These are phyloP conservation scores for Colletes latitarsis DNA, from an alignment of 1,140 invertebrate genomes.

Conservation along the genomic window DNA sequence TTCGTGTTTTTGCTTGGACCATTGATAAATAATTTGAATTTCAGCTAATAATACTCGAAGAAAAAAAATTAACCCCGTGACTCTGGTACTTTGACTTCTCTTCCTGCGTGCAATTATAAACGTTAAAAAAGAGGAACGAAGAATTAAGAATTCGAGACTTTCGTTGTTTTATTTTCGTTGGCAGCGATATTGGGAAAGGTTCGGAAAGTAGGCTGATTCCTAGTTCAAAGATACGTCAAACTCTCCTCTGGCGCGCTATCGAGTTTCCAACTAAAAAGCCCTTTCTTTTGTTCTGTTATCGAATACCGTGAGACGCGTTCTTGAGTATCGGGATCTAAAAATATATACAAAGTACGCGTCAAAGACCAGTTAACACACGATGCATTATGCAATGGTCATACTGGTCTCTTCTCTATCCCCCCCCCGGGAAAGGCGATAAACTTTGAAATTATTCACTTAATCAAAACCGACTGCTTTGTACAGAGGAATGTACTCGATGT, in stretches of 20 bases:
- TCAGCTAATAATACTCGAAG: too few species aligned
- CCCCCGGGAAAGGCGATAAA: background rate
- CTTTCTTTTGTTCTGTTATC: background rate
- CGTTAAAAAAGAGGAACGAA: too few species aligned
- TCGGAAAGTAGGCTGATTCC: constrained; percentile 33
- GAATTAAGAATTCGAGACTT: too few species aligned
- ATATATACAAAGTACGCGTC: background rate
- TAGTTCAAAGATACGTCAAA: background rate
- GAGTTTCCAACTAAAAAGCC: constrained; percentile 37
- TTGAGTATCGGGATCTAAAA: background rate
- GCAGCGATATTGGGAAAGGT: background rate
- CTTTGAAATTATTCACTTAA: background rate
- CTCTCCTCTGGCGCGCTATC: constrained; percentile 14
- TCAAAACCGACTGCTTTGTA: background rate
- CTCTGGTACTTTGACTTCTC: too few species aligned
- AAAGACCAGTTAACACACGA: background rate
- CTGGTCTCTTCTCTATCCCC: background rate
- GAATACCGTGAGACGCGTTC: background rate
- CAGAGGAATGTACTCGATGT: too few species aligned
- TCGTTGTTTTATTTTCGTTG: background rate
- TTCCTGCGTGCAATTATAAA: too few species aligned
- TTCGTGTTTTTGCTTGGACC: too few species aligned
- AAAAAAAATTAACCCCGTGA: too few species aligned
- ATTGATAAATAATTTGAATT: too few species aligned
- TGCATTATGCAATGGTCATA: background rate